phyloP scores from a whole-genome alignment of 2,888 invertebrate genomes.

The Dicroscelio sp. region DNA sequence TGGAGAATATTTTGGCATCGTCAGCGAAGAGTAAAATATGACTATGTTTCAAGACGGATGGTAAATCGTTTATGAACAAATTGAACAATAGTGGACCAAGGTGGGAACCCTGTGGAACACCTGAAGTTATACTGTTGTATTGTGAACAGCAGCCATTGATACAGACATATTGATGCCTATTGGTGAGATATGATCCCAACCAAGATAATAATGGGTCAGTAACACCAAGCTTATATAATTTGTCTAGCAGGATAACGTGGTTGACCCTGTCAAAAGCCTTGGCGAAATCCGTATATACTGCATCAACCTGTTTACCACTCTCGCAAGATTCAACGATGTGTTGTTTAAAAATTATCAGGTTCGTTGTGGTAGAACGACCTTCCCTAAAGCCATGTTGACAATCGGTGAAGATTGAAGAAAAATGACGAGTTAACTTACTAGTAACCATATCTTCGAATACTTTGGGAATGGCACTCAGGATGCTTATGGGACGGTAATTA shows the following conservation, averaged over 20 bases:
- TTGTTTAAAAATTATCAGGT: background rate
- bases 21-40: background rate
- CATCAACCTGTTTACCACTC: background rate
- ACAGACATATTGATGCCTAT: too few species aligned
- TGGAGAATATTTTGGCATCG: background rate
- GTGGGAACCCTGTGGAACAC: background rate
- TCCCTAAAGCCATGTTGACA: background rate
- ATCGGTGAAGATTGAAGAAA: background rate
- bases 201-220: background rate
- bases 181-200: background rate
- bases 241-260: background rate
- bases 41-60: background rate
- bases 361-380: background rate
- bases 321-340: background rate
- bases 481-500: background rate
- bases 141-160: too few species aligned
- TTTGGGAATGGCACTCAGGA: background rate
- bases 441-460: background rate
- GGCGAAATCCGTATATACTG: slow-evolving; percentile 11
- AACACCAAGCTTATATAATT: background rate
- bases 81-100: background rate
- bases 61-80: background rate
- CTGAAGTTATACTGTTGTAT: background rate
- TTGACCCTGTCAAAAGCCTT: slow-evolving; percentile 28
- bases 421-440: background rate